A percentile compares a stretch with the other conserved stretches of the same genome.
phyloP scores from a whole-genome alignment of 2,113 vertebrate genomes.

The Mus pahari region DNA sequence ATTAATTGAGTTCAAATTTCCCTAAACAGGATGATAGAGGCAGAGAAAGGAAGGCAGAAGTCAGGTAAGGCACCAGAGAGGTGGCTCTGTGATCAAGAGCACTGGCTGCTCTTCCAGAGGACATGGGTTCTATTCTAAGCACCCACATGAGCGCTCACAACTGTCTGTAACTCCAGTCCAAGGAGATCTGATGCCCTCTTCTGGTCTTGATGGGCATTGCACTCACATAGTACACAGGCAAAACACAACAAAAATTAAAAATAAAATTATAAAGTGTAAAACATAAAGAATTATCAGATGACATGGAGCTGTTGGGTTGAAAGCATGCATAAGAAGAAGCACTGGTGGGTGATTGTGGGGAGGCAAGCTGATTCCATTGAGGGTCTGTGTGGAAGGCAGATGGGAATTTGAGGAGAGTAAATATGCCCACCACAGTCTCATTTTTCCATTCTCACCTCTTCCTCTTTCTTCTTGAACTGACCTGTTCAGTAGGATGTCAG shows the following conservation, averaged over 20 bases:
- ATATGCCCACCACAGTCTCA: background rate
- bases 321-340: background rate
- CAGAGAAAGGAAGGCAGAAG: background rate
- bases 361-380: background rate
- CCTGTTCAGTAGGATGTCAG: background rate
- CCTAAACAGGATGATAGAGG: background rate
- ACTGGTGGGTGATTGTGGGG: background rate
- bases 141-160: background rate
- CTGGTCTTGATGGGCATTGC: background rate
- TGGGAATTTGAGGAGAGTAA: background rate
- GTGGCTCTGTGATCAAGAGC: background rate
- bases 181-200: background rate
- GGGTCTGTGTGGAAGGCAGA: background rate
- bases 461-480: background rate
- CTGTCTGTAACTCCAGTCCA: background rate
- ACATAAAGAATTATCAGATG: background rate
- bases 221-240: background rate
- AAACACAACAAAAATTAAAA: background rate
- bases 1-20: background rate
- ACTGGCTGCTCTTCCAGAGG: background rate
- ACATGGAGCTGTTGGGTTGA: background rate
- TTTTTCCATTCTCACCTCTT: background rate
- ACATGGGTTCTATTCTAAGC: background rate
- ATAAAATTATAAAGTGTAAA: background rate
- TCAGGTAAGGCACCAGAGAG: background rate